Evolutionary conservation across 2,797 vertebrate genomes (phyloP), one percentile per base, ranked within the genome.

Genomic region (Avahi laniger): DNA sequence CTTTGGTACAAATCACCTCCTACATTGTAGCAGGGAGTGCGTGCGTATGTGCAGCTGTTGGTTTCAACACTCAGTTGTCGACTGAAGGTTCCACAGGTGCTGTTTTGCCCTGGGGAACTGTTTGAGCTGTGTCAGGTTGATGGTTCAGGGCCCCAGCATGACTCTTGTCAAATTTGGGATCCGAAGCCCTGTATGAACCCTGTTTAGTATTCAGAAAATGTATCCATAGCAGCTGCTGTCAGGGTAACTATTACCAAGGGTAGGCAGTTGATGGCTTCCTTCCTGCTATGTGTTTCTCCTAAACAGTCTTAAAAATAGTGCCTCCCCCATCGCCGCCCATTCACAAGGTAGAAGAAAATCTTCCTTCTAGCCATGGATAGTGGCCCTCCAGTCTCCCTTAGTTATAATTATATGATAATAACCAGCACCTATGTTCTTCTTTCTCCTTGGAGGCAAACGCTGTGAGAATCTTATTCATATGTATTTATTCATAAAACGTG

Each of bases 161-260:
- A 92, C 86, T 95, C 69, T 95, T 84, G 65, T 96, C 81, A 97
- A 88, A 89, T 94, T 38, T 90, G 48, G 90, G 57, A 93, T 65
- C 76, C 0, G 0, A 91, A 93, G 48, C 65, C 86, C 81, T 73
- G 59, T 87, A 28, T 89, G 93, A 97, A 96, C 89, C 80, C 54
- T 57, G 67, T 67, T 97, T 96, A 96, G 57, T 70, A 95, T 95
- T 97, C 97, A 61, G 83, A 35, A 96, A 93, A 67, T 93, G 72
- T 90, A 92, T 94, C 76, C 67, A 87, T 65, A 85, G 95, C 86
- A 82, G 94, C 91, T 70, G 93, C 95, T 97, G 94, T 92, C 97
- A 97, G 86, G 86, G 80, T 63, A 95, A 88, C 93, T 94, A 33
- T 95, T 79, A 89, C 69, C 89, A 96, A 91, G 75, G 82, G 81